Evolutionary conservation across 2,888 invertebrate species (phyloP).

Genomic region (Diadegma fenestrale): DNA sequence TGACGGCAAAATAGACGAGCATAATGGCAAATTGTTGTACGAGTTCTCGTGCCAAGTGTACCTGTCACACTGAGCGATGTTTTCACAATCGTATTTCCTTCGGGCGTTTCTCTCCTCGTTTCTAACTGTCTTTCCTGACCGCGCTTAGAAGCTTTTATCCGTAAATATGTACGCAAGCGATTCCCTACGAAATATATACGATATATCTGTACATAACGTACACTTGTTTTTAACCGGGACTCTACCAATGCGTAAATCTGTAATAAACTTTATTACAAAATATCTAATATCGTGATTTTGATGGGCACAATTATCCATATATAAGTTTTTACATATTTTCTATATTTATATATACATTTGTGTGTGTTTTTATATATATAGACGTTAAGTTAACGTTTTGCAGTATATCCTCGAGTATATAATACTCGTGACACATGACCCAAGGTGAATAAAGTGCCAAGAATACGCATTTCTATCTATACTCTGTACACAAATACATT

Average conservation of each 20-base stretch:
- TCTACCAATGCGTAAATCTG: conserved; percentile 27
- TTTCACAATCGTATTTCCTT: conserved; percentile 66
- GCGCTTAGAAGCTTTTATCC: conserved; percentile 35
- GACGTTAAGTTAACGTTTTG: conserved; percentile 18
- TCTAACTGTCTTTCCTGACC: conserved; percentile 36
- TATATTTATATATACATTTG: not conserved
- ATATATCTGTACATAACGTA: not conserved
- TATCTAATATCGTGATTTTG: conserved; percentile 53
- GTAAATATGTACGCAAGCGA: not conserved
- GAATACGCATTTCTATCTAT: conserved; percentile 44
- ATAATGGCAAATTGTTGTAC: conserved; percentile 38
- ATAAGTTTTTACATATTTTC: conserved; percentile 11
- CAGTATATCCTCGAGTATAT: conserved; percentile 51
- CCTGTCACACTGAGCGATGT: conserved; percentile 72
- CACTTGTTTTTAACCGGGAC: not conserved
- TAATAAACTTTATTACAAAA: conserved; percentile 49
- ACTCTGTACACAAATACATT: conserved; percentile 18
- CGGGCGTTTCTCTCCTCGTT: conserved; percentile 63
- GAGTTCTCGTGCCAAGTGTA: conserved; percentile 63
- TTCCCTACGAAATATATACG: not conserved
- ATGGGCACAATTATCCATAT: conserved; percentile 52
- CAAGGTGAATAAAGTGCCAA: conserved; percentile 50
- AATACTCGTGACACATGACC: conserved; percentile 56
- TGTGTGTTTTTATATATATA: not conserved
- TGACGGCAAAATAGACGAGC: conserved; percentile 3